Base-by-base conservation (phyloP, 2,888 invertebrate species). In the Shargacucullia verbasci region DNA sequence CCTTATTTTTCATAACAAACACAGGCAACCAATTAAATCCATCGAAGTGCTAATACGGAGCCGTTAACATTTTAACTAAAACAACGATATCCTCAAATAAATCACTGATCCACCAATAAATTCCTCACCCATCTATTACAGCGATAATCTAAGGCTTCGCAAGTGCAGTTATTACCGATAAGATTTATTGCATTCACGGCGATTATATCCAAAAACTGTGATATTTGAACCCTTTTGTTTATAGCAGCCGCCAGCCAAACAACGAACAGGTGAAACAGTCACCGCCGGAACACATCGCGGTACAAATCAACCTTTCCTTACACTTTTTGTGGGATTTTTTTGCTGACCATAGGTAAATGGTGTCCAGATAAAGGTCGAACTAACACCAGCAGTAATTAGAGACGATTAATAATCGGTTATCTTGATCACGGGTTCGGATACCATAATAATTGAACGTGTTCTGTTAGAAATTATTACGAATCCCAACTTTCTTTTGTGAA, bases 311-410 rank as follows among this genome's bases (percentile, higher is more conserved):
- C 85, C 90, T 92, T 91, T 90, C 92, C 90, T 90, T 88, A 90
- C 88, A 87, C 86, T 92, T 93, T 93, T 93, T 93, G 83, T 91
- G 50, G 66, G 70, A 85, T 92, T 92, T 92, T n/a, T 92, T 90
- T 85, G 72, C 65, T 68, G 62, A 64, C 73, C 81, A 80, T 84
- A 89, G 83, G 83, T 86, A 88, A 92, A 90, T 89, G 89, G 91
- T 92, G 94, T 92, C 87, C 90, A 89, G 91, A 92, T 92, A 91
- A 85, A 90, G 91, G 91, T 90, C 89, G 90, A 86, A 86, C 91
- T 90, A 94, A 94, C 93, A 94, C 94, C 93, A 90, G 92, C 94
- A 94, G 92, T 94, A 93, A 94, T 93, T 94, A 94, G 92, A 79
- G 87, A 85, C 91, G 87, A 93, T 94, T 94, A 93, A 94, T 93